These are phyloP conservation scores for Pseudomyrmex sp. DNA, from an alignment of 1,140 invertebrate genomes.

Conservation along the genomic window DNA sequence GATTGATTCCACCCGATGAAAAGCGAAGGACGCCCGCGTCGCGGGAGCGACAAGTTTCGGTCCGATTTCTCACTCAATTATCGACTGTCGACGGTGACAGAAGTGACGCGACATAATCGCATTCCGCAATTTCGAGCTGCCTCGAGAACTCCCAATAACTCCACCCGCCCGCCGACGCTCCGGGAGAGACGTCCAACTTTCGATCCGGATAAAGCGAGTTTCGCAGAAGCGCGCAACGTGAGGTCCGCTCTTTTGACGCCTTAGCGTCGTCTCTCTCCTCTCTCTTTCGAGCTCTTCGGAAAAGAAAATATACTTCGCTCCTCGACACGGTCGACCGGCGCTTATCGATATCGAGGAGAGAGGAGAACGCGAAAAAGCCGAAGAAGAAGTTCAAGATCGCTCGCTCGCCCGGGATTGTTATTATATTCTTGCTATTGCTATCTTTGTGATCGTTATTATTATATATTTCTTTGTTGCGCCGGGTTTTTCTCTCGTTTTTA, in stretches of 20 bases:
- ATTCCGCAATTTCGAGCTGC: constrained; percentile 51
- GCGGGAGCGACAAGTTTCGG: not conserved
- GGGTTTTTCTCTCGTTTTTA: not conserved
- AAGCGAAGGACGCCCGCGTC: not conserved
- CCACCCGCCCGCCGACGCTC: constrained; percentile 19
- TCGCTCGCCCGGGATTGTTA: not conserved
- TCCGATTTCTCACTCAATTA: constrained; percentile 58
- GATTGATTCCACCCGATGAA: not conserved
- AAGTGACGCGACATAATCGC: constrained; percentile 60
- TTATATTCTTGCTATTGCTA: not conserved
- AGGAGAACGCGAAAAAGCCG: not conserved
- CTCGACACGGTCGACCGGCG: constrained; percentile 28
- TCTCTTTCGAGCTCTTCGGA: too few relatives aligned
- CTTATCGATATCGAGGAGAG: constrained; percentile 37
- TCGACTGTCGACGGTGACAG: constrained; percentile 45
- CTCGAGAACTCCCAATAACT: constrained; percentile 52
- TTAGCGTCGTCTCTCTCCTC: not conserved
- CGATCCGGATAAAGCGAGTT: constrained; percentile 56
- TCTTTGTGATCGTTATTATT: not conserved
- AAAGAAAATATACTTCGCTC: constrained; percentile 41
- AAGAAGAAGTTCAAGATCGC: not conserved
- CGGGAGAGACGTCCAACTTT: constrained; percentile 54
- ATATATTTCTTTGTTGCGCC: not conserved
- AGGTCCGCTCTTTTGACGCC: constrained; percentile 34
- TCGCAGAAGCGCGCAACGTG: constrained; percentile 39